Evolutionary conservation across 2,888 invertebrate genomes (phyloP).

Genomic region (Isoperla grammatica): DNA sequence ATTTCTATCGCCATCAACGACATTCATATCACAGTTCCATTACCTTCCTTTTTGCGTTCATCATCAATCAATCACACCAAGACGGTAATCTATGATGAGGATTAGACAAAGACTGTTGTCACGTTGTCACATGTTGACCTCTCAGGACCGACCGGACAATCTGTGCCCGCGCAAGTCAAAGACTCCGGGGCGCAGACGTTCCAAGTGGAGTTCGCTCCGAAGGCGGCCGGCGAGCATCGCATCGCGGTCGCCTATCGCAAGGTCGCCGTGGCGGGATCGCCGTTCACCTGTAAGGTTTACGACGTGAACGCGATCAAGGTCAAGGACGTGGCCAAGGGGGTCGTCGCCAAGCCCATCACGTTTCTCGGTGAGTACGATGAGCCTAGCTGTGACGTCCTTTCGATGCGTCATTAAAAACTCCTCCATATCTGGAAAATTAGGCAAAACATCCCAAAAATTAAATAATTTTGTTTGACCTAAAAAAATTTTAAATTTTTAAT

Average conservation of each 20-base stretch:
- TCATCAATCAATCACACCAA: neutral
- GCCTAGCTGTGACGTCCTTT: too few relatives aligned
- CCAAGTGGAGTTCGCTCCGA: constrained; percentile 86
- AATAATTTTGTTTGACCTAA: too few relatives aligned
- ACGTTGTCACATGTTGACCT: too few relatives aligned
- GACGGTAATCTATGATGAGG: neutral
- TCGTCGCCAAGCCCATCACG: constrained; percentile 85
- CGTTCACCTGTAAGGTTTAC: constrained; percentile 92
- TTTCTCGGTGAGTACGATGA: constrained; percentile 75
- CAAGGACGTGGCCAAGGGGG: constrained; percentile 81
- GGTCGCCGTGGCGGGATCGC: constrained; percentile 81
- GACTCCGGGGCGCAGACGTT: constrained; percentile 76
- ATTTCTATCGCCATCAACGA: neutral
- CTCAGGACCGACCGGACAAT: constrained; percentile 86
- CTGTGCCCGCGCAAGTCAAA: constrained; percentile 83
- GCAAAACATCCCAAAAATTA: too few relatives aligned
- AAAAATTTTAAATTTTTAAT: too few relatives aligned
- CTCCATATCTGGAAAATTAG: too few relatives aligned
- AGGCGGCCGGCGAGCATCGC: constrained; percentile 86
- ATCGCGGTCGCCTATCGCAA: constrained; percentile 77
- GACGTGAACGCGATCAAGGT: constrained; percentile 92
- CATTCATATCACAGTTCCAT: neutral
- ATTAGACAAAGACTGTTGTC: neutral
- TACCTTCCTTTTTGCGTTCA: neutral
- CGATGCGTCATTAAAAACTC: too few relatives aligned